phyloP scores from a whole-genome alignment of 2,797 vertebrate genomes.

The Crypturellus tataupa region DNA sequence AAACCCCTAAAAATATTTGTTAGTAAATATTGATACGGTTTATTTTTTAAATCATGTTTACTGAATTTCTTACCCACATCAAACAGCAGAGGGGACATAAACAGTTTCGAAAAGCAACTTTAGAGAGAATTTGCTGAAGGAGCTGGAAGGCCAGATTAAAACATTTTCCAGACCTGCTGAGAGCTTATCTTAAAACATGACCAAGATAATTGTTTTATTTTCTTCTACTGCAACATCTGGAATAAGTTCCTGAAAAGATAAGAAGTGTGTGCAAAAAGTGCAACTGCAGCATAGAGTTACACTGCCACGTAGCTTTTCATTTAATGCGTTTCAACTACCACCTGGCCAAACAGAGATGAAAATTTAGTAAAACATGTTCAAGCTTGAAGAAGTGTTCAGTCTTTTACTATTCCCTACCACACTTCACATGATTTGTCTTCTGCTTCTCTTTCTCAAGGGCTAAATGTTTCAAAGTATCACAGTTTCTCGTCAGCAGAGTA shows the following conservation, averaged over 20 bases:
- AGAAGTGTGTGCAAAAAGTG: constrained; percentile 43
- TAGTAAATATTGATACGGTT: constrained; percentile 4
- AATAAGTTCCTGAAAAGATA: constrained; percentile 70
- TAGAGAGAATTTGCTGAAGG: constrained; percentile 62
- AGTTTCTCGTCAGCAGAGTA: constrained; percentile 37
- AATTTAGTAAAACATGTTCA: constrained; percentile 54
- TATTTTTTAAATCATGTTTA: constrained; percentile 6
- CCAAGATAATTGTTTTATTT: constrained; percentile 70
- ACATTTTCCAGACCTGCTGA: constrained; percentile 58
- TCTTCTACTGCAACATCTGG: constrained; percentile 66
- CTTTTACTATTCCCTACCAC: constrained; percentile 56
- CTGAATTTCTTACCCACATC: constrained; percentile 9
- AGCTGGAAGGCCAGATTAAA: constrained; percentile 69
- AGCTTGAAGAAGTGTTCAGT: constrained; percentile 46
- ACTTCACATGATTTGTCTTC: constrained; percentile 58
- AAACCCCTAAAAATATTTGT: neutral
- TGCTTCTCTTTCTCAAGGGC: constrained; percentile 58
- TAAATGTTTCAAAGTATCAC: constrained; percentile 55
- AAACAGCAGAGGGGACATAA: constrained; percentile 6
- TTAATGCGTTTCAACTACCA: constrained; percentile 60
- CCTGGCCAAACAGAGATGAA: constrained; percentile 61
- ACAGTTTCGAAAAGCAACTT: constrained; percentile 51
- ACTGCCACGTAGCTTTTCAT: constrained; percentile 57
- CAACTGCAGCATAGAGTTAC: constrained; percentile 45
- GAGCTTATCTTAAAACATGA: constrained; percentile 72